phyloP scores from a whole-genome alignment of 2,113 vertebrate species.

The Poicephalus meyeri region DNA sequence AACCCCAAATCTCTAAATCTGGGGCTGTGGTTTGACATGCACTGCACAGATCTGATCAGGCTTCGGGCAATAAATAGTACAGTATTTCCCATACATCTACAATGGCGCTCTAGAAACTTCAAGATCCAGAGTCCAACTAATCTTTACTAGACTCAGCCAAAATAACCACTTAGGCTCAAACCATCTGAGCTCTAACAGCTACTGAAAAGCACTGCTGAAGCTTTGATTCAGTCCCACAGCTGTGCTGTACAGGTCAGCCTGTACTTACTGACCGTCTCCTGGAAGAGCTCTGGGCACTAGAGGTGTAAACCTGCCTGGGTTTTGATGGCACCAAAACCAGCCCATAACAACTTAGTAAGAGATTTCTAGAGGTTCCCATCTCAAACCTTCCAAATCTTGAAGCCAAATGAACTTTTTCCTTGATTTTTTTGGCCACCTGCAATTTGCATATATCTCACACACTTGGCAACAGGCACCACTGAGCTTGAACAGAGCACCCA shows the following conservation, averaged over 20 bases:
- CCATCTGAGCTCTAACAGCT: background rate
- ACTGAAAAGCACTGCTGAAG: background rate
- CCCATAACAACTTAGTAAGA: background rate
- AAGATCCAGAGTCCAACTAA: background rate
- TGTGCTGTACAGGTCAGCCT: rapidly evolving
- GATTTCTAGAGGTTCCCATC: background rate
- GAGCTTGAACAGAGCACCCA: background rate
- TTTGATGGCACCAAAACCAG: background rate
- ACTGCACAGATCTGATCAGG: background rate
- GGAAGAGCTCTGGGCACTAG: background rate
- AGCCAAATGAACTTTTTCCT: background rate
- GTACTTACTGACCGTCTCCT: background rate
- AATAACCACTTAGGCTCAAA: background rate
- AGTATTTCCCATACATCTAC: background rate
- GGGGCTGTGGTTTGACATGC: background rate
- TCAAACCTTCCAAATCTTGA: background rate
- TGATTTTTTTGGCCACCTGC: background rate
- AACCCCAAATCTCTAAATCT: background rate
- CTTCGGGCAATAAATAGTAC: background rate
- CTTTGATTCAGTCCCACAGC: background rate
- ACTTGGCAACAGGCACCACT: background rate
- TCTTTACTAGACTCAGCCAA: background rate
- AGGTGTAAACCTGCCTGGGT: background rate
- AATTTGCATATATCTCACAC: background rate
- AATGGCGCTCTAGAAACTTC: background rate